phyloP scores from a whole-genome alignment of 2,888 invertebrate genomes.

The Lypha dubia region DNA sequence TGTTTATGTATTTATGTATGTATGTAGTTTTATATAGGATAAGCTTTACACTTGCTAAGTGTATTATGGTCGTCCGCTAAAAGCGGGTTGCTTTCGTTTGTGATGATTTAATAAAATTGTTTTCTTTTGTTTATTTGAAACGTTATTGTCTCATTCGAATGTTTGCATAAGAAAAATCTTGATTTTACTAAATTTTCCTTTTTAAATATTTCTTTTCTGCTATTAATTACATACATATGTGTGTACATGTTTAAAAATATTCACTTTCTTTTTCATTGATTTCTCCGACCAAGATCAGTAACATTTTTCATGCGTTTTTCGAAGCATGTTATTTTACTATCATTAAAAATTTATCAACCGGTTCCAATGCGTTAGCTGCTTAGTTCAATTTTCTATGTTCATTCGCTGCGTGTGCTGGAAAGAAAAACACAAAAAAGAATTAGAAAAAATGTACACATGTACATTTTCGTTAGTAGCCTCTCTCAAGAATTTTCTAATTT shows the following conservation, averaged over 20 bases:
- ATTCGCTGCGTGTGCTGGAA: conserved; percentile 55
- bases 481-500: conserved; percentile 48
- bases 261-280: conserved; percentile 81
- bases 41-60: too few species aligned
- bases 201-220: conserved; percentile 4
- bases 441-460: conserved; percentile 11
- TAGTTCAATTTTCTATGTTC: conserved; percentile 1
- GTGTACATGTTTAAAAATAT: conserved; percentile 67
- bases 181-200: conserved; percentile 46
- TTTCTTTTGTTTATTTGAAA: conserved; percentile 21
- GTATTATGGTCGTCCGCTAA: conserved; percentile 2
- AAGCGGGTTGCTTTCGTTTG: background rate
- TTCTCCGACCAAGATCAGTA: conserved; percentile 75
- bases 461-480: conserved; percentile 39
- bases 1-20: background rate
- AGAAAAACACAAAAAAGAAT: conserved; percentile 40
- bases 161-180: conserved; percentile 57
- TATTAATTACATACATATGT: too few species aligned
- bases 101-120: background rate
- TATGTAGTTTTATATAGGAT: background rate
- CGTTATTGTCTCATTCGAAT: conserved; percentile 36
- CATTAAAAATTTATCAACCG: conserved; percentile 52
- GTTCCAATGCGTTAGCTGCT: conserved; percentile 45
- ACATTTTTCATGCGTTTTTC: conserved; percentile 79
- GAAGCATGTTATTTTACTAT: conserved; percentile 72